Conservation (phyloP, 2,888 invertebrate species). For the Chrysotoxum bicinctum region DNA sequence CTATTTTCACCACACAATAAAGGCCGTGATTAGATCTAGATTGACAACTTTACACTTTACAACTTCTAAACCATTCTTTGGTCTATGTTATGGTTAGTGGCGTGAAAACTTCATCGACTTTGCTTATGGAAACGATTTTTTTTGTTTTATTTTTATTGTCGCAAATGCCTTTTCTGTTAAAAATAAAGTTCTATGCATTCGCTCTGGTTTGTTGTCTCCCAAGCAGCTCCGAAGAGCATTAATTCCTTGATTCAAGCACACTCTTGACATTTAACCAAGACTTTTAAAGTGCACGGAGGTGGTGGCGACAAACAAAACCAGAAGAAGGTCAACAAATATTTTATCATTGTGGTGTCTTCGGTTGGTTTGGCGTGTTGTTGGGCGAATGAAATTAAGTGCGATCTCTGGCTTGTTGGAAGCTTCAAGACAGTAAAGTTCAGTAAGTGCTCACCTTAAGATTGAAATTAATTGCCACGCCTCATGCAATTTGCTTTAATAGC, state of each 20-base stretch:
- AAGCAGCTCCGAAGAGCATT: not conserved
- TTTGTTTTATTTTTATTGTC: not conserved
- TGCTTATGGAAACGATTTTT: constrained; percentile 27
- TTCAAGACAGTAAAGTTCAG: constrained; percentile 54
- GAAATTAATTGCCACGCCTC: constrained; percentile 62
- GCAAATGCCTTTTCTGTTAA: constrained; percentile 12
- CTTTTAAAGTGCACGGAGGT: constrained; percentile 38
- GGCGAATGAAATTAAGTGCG: constrained; percentile 37
- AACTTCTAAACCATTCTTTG: constrained; percentile 28
- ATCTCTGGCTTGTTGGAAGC: constrained; percentile 10
- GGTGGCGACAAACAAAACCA: constrained; percentile 46
- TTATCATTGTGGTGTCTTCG: constrained; percentile 28
- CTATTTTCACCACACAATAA: constrained; percentile 45
- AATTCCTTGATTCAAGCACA: constrained; percentile 22
- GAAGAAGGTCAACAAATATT: constrained; percentile 65
- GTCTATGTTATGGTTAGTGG: constrained; percentile 1
- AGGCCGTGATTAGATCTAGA: constrained; percentile 43
- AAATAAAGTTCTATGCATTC: constrained; percentile 16
- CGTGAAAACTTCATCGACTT: constrained; percentile 20
- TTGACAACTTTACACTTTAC: constrained; percentile 59
- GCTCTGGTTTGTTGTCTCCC: constrained; percentile 30
- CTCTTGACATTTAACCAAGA: constrained; percentile 68
- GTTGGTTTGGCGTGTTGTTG: not conserved
- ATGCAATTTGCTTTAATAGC: constrained; percentile 13
- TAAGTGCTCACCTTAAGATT: constrained; percentile 26